phyloP scores from a whole-genome alignment of 2,797 vertebrate genomes.

The Sebastiscus albofasciatus region DNA sequence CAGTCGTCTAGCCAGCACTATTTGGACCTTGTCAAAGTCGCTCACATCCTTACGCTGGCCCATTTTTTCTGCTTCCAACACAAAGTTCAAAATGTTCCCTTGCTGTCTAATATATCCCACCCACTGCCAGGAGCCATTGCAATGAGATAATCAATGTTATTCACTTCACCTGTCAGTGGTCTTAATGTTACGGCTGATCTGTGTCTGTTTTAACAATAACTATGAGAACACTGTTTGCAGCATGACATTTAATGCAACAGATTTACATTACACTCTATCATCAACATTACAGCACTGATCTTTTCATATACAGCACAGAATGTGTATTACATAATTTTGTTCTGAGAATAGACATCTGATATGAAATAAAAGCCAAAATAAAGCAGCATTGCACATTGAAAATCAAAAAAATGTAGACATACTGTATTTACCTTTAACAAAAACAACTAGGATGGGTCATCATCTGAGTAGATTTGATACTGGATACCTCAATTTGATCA shows the following conservation, averaged over 20 bases:
- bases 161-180: no score
- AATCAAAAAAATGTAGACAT: neutral
- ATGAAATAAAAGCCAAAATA: neutral
- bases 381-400: neutral
- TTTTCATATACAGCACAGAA: neutral
- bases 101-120: no score
- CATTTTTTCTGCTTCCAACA: no score
- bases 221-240: neutral
- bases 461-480: neutral
- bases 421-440: neutral
- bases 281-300: neutral
- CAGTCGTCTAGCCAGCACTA: no score
- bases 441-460: neutral
- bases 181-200: no score
- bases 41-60: no score
- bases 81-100: no score
- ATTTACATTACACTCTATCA: neutral
- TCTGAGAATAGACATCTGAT: neutral
- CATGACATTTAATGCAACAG: neutral
- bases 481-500: no score
- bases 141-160: no score
- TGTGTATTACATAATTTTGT: neutral
- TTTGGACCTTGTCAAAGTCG: no score
- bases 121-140: no score
- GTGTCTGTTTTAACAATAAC: neutral